Percentiles rank a stretch among this genome's conserved stretches.
These are phyloP conservation scores for Ceratina calcarata DNA, from an alignment of 1,140 invertebrate species.

Conservation along the genomic window DNA sequence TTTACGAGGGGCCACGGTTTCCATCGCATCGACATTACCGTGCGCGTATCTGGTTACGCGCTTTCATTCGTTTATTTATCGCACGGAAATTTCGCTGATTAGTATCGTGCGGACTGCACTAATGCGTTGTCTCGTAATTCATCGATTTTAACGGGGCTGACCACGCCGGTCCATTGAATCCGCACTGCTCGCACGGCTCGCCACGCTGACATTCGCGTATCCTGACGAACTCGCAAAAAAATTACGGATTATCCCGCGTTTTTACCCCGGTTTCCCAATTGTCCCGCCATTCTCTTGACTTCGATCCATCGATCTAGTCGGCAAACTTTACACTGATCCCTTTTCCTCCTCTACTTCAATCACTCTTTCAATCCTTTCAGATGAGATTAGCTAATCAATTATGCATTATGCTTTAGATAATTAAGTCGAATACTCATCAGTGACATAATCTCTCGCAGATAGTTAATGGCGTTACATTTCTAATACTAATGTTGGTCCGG, in stretches of 20 bases:
- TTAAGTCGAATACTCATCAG: no score
- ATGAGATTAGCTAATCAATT: no score
- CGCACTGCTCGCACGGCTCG: slow-evolving; percentile 46
- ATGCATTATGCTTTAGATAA: no score
- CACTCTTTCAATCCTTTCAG: background rate
- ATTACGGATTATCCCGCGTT: slow-evolving; percentile 45
- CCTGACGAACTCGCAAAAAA: slow-evolving; percentile 57
- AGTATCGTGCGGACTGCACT: slow-evolving; percentile 78
- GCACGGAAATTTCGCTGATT: slow-evolving; percentile 78
- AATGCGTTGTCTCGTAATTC: slow-evolving; percentile 80
- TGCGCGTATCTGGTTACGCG: slow-evolving; percentile 74
- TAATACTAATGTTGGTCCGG: no score
- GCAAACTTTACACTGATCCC: slow-evolving; percentile 5
- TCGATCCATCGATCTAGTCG: slow-evolving; percentile 1
- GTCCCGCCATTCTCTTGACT: slow-evolving; percentile 44
- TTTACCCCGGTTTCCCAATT: slow-evolving; percentile 31
- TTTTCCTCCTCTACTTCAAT: slow-evolving; percentile 20
- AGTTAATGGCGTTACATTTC: no score
- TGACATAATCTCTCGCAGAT: no score
- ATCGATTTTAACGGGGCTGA: slow-evolving; percentile 77
- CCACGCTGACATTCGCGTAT: slow-evolving; percentile 51
- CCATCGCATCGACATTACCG: slow-evolving; percentile 76
- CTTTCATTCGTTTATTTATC: slow-evolving; percentile 74
- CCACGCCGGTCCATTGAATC: slow-evolving; percentile 76
- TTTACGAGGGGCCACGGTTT: slow-evolving; percentile 73